phyloP scores from a whole-genome alignment of 30 jellyfish, hydroid and myxozoan species.

The Chrysaora quinquecirrha region DNA sequence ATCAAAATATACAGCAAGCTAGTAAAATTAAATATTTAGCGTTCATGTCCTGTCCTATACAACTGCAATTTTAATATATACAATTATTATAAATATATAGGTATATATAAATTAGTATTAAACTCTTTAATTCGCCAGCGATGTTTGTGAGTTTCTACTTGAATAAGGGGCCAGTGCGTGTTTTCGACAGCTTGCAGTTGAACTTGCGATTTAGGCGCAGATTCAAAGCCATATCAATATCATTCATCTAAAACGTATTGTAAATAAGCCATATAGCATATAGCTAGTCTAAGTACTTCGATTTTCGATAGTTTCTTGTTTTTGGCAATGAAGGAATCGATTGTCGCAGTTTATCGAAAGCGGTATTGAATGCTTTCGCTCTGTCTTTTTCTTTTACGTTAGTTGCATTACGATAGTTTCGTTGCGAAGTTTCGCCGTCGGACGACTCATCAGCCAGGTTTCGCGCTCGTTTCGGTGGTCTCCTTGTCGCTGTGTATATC shows the following conservation, averaged over 20 bases:
- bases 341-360: slow-evolving; percentile 77
- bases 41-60: too few species aligned
- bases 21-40: too few species aligned
- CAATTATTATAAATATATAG: too few species aligned
- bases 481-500: slow-evolving; percentile 23
- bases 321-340: slow-evolving; percentile 84
- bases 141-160: too few species aligned
- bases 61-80: too few species aligned
- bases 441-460: slow-evolving; percentile 48
- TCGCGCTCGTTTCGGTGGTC: slow-evolving; percentile 63
- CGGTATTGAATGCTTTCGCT: slow-evolving; percentile 73
- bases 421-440: slow-evolving; percentile 62
- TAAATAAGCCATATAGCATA: slow-evolving; percentile 78
- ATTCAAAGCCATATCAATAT: too few species aligned
- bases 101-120: too few species aligned
- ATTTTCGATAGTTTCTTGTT: slow-evolving; percentile 80
- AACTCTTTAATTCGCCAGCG: too few species aligned
- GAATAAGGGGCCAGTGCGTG: too few species aligned
- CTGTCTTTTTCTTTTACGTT: slow-evolving; percentile 80
- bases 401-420: slow-evolving; percentile 21
- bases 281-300: slow-evolving; percentile 82
- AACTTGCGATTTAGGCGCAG: too few species aligned
- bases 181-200: too few species aligned
- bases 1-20: too few species aligned
- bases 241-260: slow-evolving; percentile 57